phyloP scores from a whole-genome alignment of 2,113 vertebrate genomes.

The Phalacrocorax pelagicus region DNA sequence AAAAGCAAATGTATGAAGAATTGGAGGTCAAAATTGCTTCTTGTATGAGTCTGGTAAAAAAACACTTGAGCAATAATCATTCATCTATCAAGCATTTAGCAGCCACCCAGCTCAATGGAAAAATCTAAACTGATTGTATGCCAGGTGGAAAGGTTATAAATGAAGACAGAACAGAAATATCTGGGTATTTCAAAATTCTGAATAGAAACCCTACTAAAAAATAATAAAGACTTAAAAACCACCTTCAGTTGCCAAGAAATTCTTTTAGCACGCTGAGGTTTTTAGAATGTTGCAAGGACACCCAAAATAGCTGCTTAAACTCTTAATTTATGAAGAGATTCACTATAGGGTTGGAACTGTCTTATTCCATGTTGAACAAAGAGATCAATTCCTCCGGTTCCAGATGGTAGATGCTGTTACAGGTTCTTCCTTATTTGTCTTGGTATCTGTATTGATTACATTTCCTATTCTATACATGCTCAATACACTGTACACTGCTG shows the following conservation, averaged over 20 bases:
- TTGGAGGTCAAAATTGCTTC: neutral
- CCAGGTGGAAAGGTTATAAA: slow-evolving; percentile 16
- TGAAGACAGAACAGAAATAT: neutral
- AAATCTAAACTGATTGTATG: neutral
- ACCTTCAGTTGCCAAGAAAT: neutral
- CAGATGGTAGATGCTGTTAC: neutral
- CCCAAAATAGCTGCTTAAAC: neutral
- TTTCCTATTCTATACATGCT: neutral
- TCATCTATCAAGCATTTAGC: slow-evolving; percentile 12
- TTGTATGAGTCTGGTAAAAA: neutral
- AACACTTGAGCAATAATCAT: neutral
- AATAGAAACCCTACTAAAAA: neutral
- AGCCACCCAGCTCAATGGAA: slow-evolving; percentile 5
- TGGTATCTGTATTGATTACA: neutral
- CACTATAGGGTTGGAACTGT: neutral
- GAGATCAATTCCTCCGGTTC: neutral
- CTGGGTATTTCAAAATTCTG: neutral
- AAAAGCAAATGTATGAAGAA: neutral
- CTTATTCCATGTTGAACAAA: neutral
- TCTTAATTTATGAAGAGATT: neutral
- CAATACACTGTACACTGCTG: neutral
- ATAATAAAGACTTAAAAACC: neutral
- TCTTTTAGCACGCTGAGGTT: neutral
- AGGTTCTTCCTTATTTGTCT: neutral
- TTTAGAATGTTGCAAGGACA: neutral